Evolutionary conservation across 2,888 invertebrate genomes (phyloP).

Genomic region (Anthophora plumipes): DNA sequence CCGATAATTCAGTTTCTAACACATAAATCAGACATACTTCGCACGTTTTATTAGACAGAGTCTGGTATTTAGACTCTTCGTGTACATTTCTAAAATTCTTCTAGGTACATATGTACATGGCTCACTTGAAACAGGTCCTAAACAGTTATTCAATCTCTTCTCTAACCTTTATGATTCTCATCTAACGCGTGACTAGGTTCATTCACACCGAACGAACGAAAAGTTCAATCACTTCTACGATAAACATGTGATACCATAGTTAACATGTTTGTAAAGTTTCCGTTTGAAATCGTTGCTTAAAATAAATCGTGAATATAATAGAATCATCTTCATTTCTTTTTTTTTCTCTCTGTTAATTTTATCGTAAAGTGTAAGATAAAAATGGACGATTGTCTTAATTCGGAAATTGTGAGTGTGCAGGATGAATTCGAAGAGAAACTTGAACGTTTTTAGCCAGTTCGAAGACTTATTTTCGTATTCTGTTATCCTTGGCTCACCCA

Average conservation of each 20-base stretch:
- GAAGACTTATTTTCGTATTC: constrained; percentile 11
- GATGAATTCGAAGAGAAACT: neutral
- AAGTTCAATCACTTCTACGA: neutral
- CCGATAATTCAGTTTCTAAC: neutral
- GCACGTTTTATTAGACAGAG: neutral
- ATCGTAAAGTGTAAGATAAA: too few relatives aligned
- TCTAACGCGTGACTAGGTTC: constrained; percentile 7
- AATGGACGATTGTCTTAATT: neutral
- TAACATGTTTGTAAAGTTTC: neutral
- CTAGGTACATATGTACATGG: neutral
- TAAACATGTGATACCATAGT: neutral
- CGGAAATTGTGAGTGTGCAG: neutral
- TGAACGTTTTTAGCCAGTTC: neutral
- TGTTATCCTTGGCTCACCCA: constrained; percentile 55
- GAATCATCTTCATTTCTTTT: too few relatives aligned
- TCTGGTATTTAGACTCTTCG: neutral
- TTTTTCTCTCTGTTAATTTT: too few relatives aligned
- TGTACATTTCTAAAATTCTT: neutral
- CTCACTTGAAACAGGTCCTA: neutral
- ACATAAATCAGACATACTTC: neutral
- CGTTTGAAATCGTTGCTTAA: too few relatives aligned
- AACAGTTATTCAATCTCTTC: neutral
- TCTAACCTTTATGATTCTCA: constrained; percentile 13
- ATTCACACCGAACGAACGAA: constrained; percentile 4
- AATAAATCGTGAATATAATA: too few relatives aligned